Evolutionary conservation across 2,113 vertebrate genomes (phyloP).

Genomic region (Forbesichthys papilliferus): DNA sequence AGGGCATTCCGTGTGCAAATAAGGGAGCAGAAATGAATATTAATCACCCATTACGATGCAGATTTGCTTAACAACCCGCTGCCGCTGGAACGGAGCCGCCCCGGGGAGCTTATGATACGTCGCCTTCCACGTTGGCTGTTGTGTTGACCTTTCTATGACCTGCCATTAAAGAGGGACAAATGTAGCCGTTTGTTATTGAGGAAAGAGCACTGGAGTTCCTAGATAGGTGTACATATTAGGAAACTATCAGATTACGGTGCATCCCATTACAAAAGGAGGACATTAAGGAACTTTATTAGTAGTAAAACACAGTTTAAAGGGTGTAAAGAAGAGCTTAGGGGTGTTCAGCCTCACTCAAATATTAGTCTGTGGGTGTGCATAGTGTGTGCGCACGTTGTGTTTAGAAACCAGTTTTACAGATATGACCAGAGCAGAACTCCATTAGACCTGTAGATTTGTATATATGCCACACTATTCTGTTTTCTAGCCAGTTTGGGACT

Average conservation of each 20-base stretch:
- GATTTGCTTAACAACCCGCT: constrained; percentile 56
- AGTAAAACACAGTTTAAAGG: background rate
- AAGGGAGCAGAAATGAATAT: constrained; percentile 49
- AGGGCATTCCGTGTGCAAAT: constrained; percentile 26
- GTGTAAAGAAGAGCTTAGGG: too few relatives aligned
- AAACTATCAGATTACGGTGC: background rate
- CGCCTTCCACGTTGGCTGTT: constrained; percentile 39
- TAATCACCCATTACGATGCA: constrained; percentile 63
- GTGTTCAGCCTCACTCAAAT: too few relatives aligned
- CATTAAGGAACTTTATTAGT: background rate
- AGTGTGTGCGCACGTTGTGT: background rate
- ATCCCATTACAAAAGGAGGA: background rate
- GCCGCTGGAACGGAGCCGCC: constrained; percentile 36
- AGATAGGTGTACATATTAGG: constrained; percentile 47
- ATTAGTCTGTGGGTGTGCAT: too few relatives aligned
- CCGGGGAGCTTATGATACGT: constrained; percentile 46
- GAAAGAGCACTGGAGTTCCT: constrained; percentile 34
- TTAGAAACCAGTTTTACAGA: background rate
- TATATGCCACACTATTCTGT: constrained; percentile 3
- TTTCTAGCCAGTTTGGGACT: constrained; percentile 7
- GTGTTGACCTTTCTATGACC: constrained; percentile 36
- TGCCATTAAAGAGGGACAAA: constrained; percentile 50
- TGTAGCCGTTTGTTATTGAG: constrained; percentile 47
- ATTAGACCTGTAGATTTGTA: background rate
- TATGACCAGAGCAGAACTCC: too few relatives aligned